These are phyloP conservation scores for Drosophila barbarae DNA, from an alignment of 2,888 invertebrate species.

Conservation along the genomic window DNA sequence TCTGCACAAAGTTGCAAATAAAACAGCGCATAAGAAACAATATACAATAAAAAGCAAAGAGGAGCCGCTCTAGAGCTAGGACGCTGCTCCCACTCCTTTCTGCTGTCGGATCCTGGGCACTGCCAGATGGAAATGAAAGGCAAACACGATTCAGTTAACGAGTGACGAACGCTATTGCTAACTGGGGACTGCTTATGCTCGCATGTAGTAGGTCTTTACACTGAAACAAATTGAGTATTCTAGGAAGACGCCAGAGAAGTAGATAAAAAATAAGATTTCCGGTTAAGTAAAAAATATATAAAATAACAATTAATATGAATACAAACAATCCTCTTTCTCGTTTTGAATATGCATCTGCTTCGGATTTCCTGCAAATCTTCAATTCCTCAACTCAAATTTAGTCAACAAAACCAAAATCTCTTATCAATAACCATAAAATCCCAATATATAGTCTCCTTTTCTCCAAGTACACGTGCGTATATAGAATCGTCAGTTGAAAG, in stretches of 20 bases:
- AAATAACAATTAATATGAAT: too few species aligned
- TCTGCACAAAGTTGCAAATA: constrained; percentile 68
- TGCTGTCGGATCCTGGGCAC: constrained; percentile 30
- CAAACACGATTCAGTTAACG: constrained; percentile 74
- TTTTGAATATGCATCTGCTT: neutral
- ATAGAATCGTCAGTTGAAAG: constrained; percentile 59
- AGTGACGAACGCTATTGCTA: constrained; percentile 72
- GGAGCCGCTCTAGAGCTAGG: constrained; percentile 23
- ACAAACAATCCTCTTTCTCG: neutral
- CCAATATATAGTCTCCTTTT: neutral
- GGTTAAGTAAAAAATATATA: too few species aligned
- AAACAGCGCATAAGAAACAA: constrained; percentile 71
- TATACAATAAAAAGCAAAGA: constrained; percentile 63
- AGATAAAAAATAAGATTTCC: neutral
- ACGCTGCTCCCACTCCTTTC: constrained; percentile 1
- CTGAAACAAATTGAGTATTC: neutral
- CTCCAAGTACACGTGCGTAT: constrained; percentile 13
- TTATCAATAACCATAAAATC: too few species aligned
- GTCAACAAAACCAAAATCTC: neutral
- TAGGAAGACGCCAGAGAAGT: neutral
- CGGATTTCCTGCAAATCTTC: too few species aligned
- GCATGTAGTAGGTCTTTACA: constrained; percentile 25
- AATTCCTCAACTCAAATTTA: too few species aligned
- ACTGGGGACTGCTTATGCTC: constrained; percentile 65
- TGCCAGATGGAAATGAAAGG: constrained; percentile 73